Evolutionary conservation across 1,140 invertebrate genomes (phyloP), one percentile per base, ranked within the genome.

Genomic region (Anthonomus grandis): DNA sequence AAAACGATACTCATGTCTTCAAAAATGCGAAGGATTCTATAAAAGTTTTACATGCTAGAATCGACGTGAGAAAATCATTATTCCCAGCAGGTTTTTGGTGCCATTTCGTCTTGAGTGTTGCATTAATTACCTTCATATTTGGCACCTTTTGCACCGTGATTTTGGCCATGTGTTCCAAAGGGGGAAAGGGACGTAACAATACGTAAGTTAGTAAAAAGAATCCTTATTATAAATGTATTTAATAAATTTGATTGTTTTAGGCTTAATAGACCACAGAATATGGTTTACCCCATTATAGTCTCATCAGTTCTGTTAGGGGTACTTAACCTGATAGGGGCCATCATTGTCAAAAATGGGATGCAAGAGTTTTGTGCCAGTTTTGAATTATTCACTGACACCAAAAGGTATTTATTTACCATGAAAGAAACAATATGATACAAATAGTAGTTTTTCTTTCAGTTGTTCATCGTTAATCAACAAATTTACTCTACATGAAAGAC

Each of bases 151-250:
- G 46, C 37, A 23, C 19, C 3, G 38, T 50, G 17, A n/a, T 57
- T 1, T 17, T 57, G 25, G 47, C 55, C 6, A 57, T 57, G 55
- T 57, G 55, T n/a, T 50, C 55, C 23, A 57, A 50, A 50, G 55
- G 55, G 2, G 55, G 55, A 17, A 57, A 44, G 37, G 55, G 55
- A 4, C 23, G 9, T 2, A 22, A 50, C 24, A 57, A 57, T 36
- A 50, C 47, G 55, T 57, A 57, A 41, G 55, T 57, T 13, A 31
- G 41, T 21, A 21, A 21, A 9, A n/a, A n/a, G n/a, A n/a, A n/a
- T n/a, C n/a, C n/a, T n/a, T 21, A 44, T 44, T 21, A 44, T 39
- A 39, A 6, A 12, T 39, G 6, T 39, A 12, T 39, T 17, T 39
- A 39, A 4, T 12, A 6, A 8, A 12, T 12, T 39, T 39, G 5